phyloP scores from a whole-genome alignment of 1,140 invertebrate genomes.

The Ceratoteleas bidentatus region DNA sequence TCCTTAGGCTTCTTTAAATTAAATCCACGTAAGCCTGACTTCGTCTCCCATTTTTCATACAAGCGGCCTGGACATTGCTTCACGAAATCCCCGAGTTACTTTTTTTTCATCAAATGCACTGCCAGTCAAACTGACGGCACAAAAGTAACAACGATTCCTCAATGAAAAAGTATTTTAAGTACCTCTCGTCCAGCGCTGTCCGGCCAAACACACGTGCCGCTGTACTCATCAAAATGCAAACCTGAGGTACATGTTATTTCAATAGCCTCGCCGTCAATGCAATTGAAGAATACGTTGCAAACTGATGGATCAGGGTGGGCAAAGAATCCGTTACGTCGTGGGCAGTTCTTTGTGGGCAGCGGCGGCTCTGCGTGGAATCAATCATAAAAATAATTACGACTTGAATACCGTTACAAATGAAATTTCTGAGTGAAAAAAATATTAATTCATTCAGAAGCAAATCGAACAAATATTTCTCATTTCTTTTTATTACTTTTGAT shows the following conservation, averaged over 20 bases:
- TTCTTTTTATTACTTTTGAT: too few relatives aligned
- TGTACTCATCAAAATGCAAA: slow-evolving; percentile 93
- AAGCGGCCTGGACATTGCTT: too few relatives aligned
- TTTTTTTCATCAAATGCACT: background rate
- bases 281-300: slow-evolving; percentile 94
- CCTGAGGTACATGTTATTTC: slow-evolving; percentile 92
- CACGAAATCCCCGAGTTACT: too few relatives aligned
- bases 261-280: slow-evolving; percentile 90
- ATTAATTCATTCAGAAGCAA: too few relatives aligned
- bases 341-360: slow-evolving; percentile 87
- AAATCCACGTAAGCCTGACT: too few relatives aligned
- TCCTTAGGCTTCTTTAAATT: too few relatives aligned
- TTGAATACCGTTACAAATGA: too few relatives aligned
- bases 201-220: slow-evolving; percentile 93
- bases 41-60: too few relatives aligned
- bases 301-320: slow-evolving; percentile 90
- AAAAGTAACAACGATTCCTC: slow-evolving; percentile 18
- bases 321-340: slow-evolving; percentile 93
- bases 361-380: slow-evolving; percentile 85
- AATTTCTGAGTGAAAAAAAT: too few relatives aligned
- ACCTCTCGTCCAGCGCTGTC: slow-evolving; percentile 89
- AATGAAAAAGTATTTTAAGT: slow-evolving; percentile 17
- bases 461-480: too few relatives aligned
- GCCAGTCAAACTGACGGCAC: slow-evolving; percentile 27
- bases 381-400: slow-evolving; percentile 49